phyloP scores from a whole-genome alignment of 2,888 invertebrate genomes.

The Epinotia nisella region DNA sequence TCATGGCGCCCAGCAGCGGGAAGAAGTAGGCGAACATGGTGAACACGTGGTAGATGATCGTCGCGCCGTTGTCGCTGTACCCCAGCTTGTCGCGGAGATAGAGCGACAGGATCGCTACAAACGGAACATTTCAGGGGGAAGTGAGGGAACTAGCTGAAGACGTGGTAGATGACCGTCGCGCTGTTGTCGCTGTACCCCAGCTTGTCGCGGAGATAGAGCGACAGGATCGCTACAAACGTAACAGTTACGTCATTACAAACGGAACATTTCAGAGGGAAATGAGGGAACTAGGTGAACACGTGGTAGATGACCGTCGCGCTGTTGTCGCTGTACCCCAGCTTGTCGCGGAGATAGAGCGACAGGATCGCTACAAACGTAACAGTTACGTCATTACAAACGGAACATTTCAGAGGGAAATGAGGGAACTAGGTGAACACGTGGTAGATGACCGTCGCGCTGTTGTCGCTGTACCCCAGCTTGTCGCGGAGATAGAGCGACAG shows the following conservation, averaged over 20 bases:
- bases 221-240: constrained; percentile 67
- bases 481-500: too few species aligned
- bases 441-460: constrained; percentile 93
- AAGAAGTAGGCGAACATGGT: constrained; percentile 95
- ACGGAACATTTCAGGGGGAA: too few species aligned
- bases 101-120: constrained; percentile 94
- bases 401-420: too few species aligned
- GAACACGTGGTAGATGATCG: constrained; percentile 95
- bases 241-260: neutral
- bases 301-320: constrained; percentile 95
- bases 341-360: too few species aligned
- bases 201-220: too few species aligned
- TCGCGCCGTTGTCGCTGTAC: constrained; percentile 90
- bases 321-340: constrained; percentile 89
- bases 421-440: constrained; percentile 88
- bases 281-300: constrained; percentile 84
- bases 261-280: too few species aligned
- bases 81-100: constrained; percentile 92
- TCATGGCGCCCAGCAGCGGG: constrained; percentile 95
- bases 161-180: constrained; percentile 95
- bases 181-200: constrained; percentile 89
- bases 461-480: constrained; percentile 89
- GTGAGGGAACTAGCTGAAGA: constrained; percentile 83
- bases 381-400: neutral
- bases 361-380: constrained; percentile 64